phyloP scores from a whole-genome alignment of 2,888 invertebrate species.

The Allolobophora icterica region DNA sequence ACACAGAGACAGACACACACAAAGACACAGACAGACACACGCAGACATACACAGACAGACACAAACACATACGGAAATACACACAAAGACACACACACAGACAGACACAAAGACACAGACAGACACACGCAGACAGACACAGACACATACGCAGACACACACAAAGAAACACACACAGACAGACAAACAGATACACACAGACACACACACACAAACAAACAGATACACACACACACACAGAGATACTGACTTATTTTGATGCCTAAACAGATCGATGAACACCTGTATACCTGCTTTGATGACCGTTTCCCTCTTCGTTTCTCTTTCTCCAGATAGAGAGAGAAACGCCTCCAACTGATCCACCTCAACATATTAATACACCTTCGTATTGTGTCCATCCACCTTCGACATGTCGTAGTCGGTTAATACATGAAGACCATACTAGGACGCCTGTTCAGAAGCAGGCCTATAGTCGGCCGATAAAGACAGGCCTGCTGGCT shows the following conservation, averaged over 20 bases:
- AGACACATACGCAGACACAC: not conserved
- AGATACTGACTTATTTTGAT: not conserved
- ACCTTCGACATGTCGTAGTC: not conserved
- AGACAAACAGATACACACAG: not conserved
- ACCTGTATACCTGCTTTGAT: not conserved
- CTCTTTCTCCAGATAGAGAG: not conserved
- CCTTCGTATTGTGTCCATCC: too few species aligned
- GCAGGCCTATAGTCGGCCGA: not conserved
- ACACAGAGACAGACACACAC: not conserved
- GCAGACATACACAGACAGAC: not conserved
- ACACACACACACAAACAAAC: not conserved
- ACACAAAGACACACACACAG: not conserved
- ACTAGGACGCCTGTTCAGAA: too few species aligned
- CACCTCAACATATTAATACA: not conserved
- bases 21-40: not conserved
- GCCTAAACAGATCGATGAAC: not conserved
- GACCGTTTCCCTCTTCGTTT: not conserved
- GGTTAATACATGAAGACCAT: not conserved
- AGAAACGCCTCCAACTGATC: too few species aligned
- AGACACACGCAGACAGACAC: not conserved
- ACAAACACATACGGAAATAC: not conserved
- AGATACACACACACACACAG: too few species aligned
- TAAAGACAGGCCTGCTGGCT: constrained; percentile 6
- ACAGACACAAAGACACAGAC: not conserved
- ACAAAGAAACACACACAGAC: not conserved